Conservation (phyloP, 2,888 invertebrate genomes). For the Pterostichus madidus region DNA sequence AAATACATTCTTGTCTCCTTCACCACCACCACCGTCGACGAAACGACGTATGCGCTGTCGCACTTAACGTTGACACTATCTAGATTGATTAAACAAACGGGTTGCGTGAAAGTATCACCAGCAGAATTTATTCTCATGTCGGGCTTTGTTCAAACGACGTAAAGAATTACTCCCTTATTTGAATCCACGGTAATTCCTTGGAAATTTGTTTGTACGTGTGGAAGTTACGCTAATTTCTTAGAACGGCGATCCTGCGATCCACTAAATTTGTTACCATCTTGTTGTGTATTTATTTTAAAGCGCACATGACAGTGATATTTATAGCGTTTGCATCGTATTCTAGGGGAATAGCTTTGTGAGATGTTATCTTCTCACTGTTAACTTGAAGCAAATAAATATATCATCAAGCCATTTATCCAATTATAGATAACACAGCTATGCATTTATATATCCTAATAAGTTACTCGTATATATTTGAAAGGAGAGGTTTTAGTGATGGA, state of each 20-base stretch:
- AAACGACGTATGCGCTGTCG: slow-evolving; percentile 33
- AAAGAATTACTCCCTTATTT: slow-evolving; percentile 40
- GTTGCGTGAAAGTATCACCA: slow-evolving; percentile 41
- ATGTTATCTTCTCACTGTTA: background rate
- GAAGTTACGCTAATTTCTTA: slow-evolving; percentile 25
- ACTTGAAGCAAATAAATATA: too few relatives aligned
- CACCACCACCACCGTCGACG: background rate
- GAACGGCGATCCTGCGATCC: background rate
- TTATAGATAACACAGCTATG: too few relatives aligned
- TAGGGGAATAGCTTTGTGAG: background rate
- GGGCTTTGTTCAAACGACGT: slow-evolving; percentile 23
- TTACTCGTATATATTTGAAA: too few relatives aligned
- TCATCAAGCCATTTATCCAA: too few relatives aligned
- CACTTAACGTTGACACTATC: slow-evolving; percentile 27
- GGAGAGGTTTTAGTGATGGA: too few relatives aligned
- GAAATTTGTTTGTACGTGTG: slow-evolving; percentile 40
- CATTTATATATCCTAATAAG: too few relatives aligned
- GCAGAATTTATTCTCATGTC: slow-evolving; percentile 27
- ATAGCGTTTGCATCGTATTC: background rate
- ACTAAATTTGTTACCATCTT: slow-evolving; percentile 33
- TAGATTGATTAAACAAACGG: slow-evolving; percentile 49
- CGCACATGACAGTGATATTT: slow-evolving; percentile 1
- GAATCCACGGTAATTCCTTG: slow-evolving; percentile 7
- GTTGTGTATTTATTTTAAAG: slow-evolving; percentile 18
- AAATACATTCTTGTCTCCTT: slow-evolving; percentile 30